Percentiles rank a stretch among this genome's conserved stretches.
Evolutionary conservation across 1,140 invertebrate genomes (phyloP).

Genomic region (Drosophila subobscura): DNA sequence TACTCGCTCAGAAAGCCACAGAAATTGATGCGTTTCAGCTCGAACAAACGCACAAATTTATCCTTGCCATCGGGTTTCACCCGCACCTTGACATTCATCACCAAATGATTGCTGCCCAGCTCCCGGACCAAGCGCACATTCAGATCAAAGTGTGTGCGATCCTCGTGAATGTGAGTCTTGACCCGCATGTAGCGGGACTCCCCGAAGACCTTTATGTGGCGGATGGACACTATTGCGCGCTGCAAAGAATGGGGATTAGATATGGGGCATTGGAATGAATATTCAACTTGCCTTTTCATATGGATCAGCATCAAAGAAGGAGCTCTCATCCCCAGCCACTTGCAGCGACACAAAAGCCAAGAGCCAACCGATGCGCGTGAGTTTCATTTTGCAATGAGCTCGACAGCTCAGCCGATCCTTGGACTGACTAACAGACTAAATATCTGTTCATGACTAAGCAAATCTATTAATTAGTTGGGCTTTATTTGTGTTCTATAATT

Average conservation of each 20-base stretch:
- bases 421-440: neutral
- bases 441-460: slow-evolving; percentile 6
- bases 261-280: neutral
- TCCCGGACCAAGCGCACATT: slow-evolving; percentile 22
- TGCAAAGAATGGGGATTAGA: neutral
- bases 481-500: slow-evolving; percentile 16
- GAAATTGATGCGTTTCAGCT: slow-evolving; percentile 37
- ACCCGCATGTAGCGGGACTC: slow-evolving; percentile 29
- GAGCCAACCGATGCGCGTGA: slow-evolving; percentile 22
- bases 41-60: slow-evolving; percentile 23
- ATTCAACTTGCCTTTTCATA: neutral
- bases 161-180: slow-evolving; percentile 17
- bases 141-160: slow-evolving; percentile 36
- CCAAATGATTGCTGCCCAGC: slow-evolving; percentile 45
- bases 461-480: neutral
- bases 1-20: slow-evolving; percentile 44
- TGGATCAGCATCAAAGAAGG: neutral
- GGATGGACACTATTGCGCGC: slow-evolving; percentile 17
- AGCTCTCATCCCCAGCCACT: neutral
- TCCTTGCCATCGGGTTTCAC: slow-evolving; percentile 6
- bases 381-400: slow-evolving; percentile 37
- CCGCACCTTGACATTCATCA: slow-evolving; percentile 40
- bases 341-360: slow-evolving; percentile 1
- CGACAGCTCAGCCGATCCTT: neutral
- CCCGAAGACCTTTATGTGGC: slow-evolving; percentile 28